Percentiles rank a stretch among this genome's conserved stretches.
Conservation (phyloP, 2,888 invertebrate genomes). For the Pollenia labialis region DNA sequence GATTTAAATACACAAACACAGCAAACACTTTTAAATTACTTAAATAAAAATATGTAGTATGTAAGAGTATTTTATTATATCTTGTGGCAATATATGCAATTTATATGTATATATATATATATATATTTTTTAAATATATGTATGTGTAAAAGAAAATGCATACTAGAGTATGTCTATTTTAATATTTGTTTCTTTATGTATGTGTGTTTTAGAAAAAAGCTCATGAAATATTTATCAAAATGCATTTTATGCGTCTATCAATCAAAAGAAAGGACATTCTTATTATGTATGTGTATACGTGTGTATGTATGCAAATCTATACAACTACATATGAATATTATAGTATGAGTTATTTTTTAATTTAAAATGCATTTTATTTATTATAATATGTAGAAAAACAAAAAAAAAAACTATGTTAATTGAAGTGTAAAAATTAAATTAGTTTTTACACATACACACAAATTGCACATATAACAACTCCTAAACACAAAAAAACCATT, state of each 20-base stretch:
- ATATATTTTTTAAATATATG: neutral
- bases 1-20: constrained; percentile 24
- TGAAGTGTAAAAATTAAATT: constrained; percentile 74
- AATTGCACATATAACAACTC: constrained; percentile 8
- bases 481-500: constrained; percentile 49
- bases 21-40: neutral
- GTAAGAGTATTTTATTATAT: constrained; percentile 36
- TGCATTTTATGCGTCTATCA: constrained; percentile 72
- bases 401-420: constrained; percentile 70
- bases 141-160: neutral
- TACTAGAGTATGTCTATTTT: neutral
- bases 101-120: neutral
- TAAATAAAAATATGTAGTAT: constrained; percentile 26
- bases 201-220: constrained; percentile 33
- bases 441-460: constrained; percentile 57
- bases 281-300: neutral
- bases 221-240: constrained; percentile 71
- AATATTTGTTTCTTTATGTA: constrained; percentile 20
- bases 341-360: constrained; percentile 57
- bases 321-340: constrained; percentile 19
- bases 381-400: constrained; percentile 56
- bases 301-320: neutral
- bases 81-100: constrained; percentile 32
- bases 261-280: constrained; percentile 72
- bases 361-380: constrained; percentile 72